Evolutionary conservation across 2,888 invertebrate species (phyloP), one percentile per base, ranked within the genome.

Genomic region (Caenorhabditis sp.): DNA sequence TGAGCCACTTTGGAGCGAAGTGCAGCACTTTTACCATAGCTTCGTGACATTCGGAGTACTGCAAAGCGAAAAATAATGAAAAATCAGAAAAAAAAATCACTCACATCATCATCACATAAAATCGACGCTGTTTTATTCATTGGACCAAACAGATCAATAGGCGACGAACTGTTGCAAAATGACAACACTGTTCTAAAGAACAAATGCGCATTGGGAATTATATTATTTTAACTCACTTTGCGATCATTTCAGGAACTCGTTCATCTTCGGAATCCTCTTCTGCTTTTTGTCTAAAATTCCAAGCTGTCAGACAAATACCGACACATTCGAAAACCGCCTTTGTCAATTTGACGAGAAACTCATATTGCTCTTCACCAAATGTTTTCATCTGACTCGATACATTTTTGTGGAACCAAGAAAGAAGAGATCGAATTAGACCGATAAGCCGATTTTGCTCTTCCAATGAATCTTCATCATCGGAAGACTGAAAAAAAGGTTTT

Each of bases 1-100:
- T 59, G 31, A 73, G 36, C 73, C 73, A 73, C 52, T 68, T 73
- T 1, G 68, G 68, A 31, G 61, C 38, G n/a, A 73, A 73, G 27
- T 63, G 27, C 3, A 73, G 54, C 26, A 73, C 26, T 12, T 26
- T 25, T 0, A 43, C 59, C 62, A 73, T 59, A 1, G 53, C 7
- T 12, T 23, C 1, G 23, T 73, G 73, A 20, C 62, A 52, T 52
- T 73, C 68, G 0, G 59, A 21, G 53, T 73, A 68, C 7, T 65
- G 61, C 0, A 67, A 43, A 43, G 14, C 17, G 3, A 14, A 43
- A 17, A 10, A 10, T 43, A 10, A 10, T 43, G 17, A 36, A 17
- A 58, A 36, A 36, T 36, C 1, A 20, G 4, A 5, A 7, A 20
- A 17, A 25, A 20, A n/a, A n/a, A n/a, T n/a, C n/a, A n/a, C 25